Percentiles rank a stretch among this genome's conserved stretches.
Evolutionary conservation across 2,888 invertebrate genomes (phyloP).

Genomic region (Sarcophaga variegata): DNA sequence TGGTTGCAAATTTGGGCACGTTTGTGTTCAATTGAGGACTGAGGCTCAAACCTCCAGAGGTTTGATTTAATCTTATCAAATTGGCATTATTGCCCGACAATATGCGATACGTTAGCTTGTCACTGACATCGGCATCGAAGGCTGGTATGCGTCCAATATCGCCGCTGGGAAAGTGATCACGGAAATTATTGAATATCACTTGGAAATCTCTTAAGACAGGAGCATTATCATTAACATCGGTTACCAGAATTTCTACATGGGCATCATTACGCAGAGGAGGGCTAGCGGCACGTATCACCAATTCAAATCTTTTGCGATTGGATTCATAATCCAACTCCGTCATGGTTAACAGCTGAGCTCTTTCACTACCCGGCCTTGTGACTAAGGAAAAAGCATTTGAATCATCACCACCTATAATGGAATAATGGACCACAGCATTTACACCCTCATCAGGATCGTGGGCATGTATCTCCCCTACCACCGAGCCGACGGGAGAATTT

Average conservation of each 20-base stretch:
- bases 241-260: no score
- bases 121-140: conserved; percentile 96
- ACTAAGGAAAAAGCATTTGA: conserved; percentile 92
- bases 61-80: conserved; percentile 91
- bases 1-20: conserved; percentile 95
- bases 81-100: conserved; percentile 96
- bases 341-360: conserved; percentile 93
- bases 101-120: conserved; percentile 90
- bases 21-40: conserved; percentile 97
- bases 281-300: conserved; percentile 94
- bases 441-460: conserved; percentile 96
- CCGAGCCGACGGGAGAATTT: conserved; percentile 97
- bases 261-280: conserved; percentile 94
- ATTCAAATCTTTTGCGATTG: conserved; percentile 93
- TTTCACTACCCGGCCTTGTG: conserved; percentile 90
- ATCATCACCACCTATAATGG: conserved; percentile 96
- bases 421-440: conserved; percentile 96
- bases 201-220: conserved; percentile 94
- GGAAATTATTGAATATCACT: conserved; percentile 97
- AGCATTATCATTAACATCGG: no score
- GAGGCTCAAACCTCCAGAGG: conserved; percentile 91
- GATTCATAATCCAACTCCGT: conserved; percentile 98
- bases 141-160: conserved; percentile 96
- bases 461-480: conserved; percentile 94
- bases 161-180: conserved; percentile 94